Evolutionary conservation across 2,113 vertebrate species (phyloP).

Genomic region (Arothron firmamentum): DNA sequence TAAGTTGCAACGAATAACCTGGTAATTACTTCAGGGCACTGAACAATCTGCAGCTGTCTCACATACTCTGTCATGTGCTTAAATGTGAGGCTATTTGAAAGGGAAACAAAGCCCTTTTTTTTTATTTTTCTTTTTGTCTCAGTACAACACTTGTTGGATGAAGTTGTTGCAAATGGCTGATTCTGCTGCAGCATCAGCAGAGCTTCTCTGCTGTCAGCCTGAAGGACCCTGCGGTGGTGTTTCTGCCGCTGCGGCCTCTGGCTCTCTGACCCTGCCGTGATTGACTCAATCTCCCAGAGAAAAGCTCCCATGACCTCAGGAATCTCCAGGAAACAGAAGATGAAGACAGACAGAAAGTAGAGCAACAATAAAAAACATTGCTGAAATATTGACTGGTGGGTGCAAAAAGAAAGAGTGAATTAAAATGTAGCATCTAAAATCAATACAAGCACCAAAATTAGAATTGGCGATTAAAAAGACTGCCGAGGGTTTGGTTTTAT

Average conservation of each 20-base stretch:
- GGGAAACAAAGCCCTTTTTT: neutral
- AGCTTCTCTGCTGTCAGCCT: neutral
- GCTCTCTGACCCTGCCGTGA: conserved; percentile 37
- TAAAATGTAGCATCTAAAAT: neutral
- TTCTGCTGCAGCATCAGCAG: neutral
- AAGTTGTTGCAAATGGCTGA: conserved; percentile 10
- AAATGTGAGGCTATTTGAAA: neutral
- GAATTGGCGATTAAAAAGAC: too few species aligned
- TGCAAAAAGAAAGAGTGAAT: neutral
- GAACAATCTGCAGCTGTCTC: conserved; percentile 14
- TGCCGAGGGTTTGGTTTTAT: too few species aligned
- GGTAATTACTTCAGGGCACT: conserved; percentile 28
- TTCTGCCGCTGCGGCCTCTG: neutral
- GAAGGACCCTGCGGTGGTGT: conserved; percentile 2
- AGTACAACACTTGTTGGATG: conserved; percentile 5
- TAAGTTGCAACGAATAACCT: conserved; percentile 15
- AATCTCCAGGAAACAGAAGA: conserved; percentile 42
- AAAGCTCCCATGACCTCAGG: conserved; percentile 46
- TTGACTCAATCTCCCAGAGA: conserved; percentile 35
- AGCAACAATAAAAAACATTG: neutral
- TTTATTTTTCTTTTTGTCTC: conserved; percentile 2
- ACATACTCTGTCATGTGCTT: neutral
- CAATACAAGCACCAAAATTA: neutral
- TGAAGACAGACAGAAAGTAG: conserved; percentile 21
- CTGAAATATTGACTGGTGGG: neutral